Base-by-base conservation (phyloP, 1,140 invertebrate genomes). In the Nixonia krombeini region DNA sequence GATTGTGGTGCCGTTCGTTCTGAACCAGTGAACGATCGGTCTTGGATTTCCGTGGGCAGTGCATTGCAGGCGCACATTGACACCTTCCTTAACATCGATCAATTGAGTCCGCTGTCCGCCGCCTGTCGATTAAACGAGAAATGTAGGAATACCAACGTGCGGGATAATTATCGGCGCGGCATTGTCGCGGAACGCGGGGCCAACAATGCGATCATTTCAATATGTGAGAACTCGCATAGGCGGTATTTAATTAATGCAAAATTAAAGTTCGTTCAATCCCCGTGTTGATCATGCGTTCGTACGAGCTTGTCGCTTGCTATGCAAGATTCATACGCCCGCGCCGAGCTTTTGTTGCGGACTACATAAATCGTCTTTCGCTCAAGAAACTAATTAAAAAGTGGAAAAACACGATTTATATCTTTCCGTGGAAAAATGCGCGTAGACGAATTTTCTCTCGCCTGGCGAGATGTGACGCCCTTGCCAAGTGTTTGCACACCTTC, bases 11-110 rank as follows among this genome's bases (percentile, higher is more conserved):
- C 88, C 87, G 68, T 93, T 92, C 38, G 89, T 84, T 72, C 90
- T 87, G 13, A 89, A 86, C 94, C 94, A 96, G 42, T 91, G 90
- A 15, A 95, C 89, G 12, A 86, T 83, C 0, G 94, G 94, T 42
- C 82, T 82, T 0, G 94, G 94, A 46, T 88, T 87, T 15, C 94
- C 94, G 37, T 88, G 89, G 0, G 93, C 91, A n/a, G 89, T 89
- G 84, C 94, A 96, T 31, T 89, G 88, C 65, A 96, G 83, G 28
- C 91, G 87, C 25, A 96, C 84, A 57, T 91, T 90, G 44, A 91
- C 90, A 0, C 91, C 91, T 81, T 96, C 94, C 21, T 90, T 86
- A 18, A 92, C 90, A 25, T 90, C 85, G 21, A 89, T 84, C 7
- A 84, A 84, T 10, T 86, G 79, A 40, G 68, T 72, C 6, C 53